Base-by-base conservation (phyloP, 1,140 invertebrate species). In the Orius insidiosus region DNA sequence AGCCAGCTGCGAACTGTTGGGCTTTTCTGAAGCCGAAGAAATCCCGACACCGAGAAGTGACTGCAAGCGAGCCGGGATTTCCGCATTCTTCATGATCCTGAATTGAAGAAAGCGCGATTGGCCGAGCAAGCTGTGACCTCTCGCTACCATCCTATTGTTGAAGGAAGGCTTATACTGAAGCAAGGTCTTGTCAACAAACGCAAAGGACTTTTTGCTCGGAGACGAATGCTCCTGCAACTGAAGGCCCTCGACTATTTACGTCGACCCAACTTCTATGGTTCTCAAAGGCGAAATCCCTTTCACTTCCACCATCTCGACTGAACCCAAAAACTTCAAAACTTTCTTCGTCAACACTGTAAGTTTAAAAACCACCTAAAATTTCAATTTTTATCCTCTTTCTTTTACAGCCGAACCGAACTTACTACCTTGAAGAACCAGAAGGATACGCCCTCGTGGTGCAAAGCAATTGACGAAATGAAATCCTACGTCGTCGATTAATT, bases 271-370 rank as follows among this genome's bases (percentile, higher is more conserved):
- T 11, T 80, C 80, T 50, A 93, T 92, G 81, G 75, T 85, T 7
- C 72, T 95, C 10, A 97, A 97, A 64, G 94, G 94, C 7, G 84
- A 98, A 66, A 92, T 98, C 51, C 89, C 89, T 8, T 96, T 87
- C 85, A 85, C 81, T 47, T 69, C 74, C 5, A 75, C 88, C 43
- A 59, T 97, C 24, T 72, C 76, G 45, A 78, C 90, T 24, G 93
- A 97, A 66, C 77, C 86, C 5, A 96, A 95, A 62, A 96, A 93
- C 65, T 98, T 98, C 63, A 93, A 90, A 63, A 93, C 85, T 62
- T 97, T 98, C 69, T 93, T 93, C 68, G 78, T 98, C 40, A 89
- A 97, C 62, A 97, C 90, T 65, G 93, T 97, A 73, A 80, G 76
- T 38, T 37, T 14, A 39, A 4, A 24, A 39, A 14, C 19, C 5